Conservation (phyloP, 2,888 invertebrate genomes). For the Prostheceraeus crozeri region DNA sequence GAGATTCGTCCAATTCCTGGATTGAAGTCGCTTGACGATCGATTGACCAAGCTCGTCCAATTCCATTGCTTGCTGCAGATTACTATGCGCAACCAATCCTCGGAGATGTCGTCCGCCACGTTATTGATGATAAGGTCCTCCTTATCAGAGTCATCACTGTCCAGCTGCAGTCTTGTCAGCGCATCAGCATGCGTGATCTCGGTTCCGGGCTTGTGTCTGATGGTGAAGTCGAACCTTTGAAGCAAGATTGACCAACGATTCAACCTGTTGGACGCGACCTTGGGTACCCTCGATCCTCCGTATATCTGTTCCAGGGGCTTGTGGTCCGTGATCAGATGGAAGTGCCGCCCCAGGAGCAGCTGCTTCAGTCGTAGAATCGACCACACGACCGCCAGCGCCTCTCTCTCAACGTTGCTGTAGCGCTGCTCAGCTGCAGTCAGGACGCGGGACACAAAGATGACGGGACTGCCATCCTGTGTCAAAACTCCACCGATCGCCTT, state of each 20-base stretch:
- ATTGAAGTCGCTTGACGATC: too few relatives aligned
- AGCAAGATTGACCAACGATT: conserved; percentile 27
- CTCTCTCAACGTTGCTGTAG: conserved; percentile 34
- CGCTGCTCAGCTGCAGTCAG: conserved; percentile 26
- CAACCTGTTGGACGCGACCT: conserved; percentile 14
- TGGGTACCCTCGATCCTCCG: not conserved
- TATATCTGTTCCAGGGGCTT: conserved; percentile 30
- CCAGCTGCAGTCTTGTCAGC: conserved; percentile 31
- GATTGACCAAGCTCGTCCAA: too few relatives aligned
- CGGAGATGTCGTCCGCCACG: too few relatives aligned
- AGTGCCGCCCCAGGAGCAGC: conserved; percentile 26
- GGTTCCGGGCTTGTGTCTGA: conserved; percentile 31
- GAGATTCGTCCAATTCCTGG: too few relatives aligned
- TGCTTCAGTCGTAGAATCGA: conserved; percentile 31
- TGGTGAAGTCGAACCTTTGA: conserved; percentile 24
- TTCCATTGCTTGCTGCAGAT: too few relatives aligned
- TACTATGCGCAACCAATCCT: too few relatives aligned
- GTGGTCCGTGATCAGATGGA: conserved; percentile 25
- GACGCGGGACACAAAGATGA: conserved; percentile 29
- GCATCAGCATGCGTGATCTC: conserved; percentile 37
- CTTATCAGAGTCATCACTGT: too few relatives aligned
- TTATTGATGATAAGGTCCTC: too few relatives aligned
- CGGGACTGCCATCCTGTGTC: conserved; percentile 33
- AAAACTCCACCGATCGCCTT: conserved; percentile 19
- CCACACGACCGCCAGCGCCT: conserved; percentile 35